These are phyloP conservation scores for Cheilosia scutellata DNA, from an alignment of 2,888 invertebrate genomes.

Conservation along the genomic window DNA sequence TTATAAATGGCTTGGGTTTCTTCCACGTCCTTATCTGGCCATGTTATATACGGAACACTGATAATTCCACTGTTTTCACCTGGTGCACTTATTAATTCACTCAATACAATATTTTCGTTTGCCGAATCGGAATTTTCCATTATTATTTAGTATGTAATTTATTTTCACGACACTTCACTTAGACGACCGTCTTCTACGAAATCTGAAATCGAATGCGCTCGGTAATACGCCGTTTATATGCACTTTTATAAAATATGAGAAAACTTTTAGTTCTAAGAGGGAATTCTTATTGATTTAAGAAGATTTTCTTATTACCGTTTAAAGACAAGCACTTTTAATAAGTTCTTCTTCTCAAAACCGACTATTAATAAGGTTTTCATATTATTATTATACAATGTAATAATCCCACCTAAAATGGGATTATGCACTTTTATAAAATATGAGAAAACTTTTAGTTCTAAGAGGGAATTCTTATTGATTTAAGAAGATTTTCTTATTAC, in stretches of 20 bases:
- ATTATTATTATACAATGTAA: too few relatives aligned
- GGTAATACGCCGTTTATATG: not conserved
- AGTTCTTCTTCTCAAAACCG: not conserved
- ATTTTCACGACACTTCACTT: not conserved
- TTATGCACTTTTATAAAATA: too few relatives aligned
- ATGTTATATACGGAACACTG: not conserved
- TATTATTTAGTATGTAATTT: not conserved
- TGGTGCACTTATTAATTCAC: not conserved
- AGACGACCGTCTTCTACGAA: not conserved
- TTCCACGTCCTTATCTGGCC: not conserved
- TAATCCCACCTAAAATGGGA: too few relatives aligned
- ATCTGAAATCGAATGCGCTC: not conserved
- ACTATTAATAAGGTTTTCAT: not conserved
- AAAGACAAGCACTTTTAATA: not conserved
- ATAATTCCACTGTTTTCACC: too few relatives aligned
- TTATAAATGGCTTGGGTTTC: conserved; percentile 3
- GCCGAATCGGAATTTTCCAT: not conserved
- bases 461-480: too few relatives aligned
- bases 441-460: too few relatives aligned
- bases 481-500: too few relatives aligned
- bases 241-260: not conserved
- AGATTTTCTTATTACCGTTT: not conserved
- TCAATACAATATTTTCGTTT: not conserved
- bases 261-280: not conserved
- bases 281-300: not conserved